phyloP scores from a whole-genome alignment of 2,888 invertebrate species.

The Dermolepida albohirtum region DNA sequence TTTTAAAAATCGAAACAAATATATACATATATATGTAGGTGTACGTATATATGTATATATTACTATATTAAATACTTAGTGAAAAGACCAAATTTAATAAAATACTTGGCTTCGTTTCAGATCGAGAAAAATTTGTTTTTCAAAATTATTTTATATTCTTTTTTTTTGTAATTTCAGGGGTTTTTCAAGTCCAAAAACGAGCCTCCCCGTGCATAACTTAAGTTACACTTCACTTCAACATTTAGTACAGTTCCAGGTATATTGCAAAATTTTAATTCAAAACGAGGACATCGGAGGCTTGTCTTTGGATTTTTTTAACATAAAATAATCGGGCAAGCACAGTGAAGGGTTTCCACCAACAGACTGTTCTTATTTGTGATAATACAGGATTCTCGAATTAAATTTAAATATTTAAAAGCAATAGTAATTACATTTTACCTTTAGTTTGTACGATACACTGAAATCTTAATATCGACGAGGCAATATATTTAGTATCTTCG shows the following conservation, averaged over 20 bases:
- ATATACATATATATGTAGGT: slow-evolving; percentile 16
- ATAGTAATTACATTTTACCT: too few relatives aligned
- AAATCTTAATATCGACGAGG: neutral
- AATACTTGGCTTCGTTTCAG: slow-evolving; percentile 19
- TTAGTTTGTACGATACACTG: too few relatives aligned
- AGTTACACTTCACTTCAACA: neutral
- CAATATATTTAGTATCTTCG: slow-evolving; percentile 8
- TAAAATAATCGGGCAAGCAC: slow-evolving; percentile 11
- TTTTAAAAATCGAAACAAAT: slow-evolving; percentile 23
- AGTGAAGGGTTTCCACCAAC: too few relatives aligned
- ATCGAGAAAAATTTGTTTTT: slow-evolving; percentile 10
- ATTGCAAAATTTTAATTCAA: neutral
- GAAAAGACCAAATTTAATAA: slow-evolving; percentile 42
- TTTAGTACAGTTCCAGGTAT: neutral
- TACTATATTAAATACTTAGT: slow-evolving; percentile 8
- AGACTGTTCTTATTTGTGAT: too few relatives aligned
- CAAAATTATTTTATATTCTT: slow-evolving; percentile 2
- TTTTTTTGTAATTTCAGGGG: slow-evolving; percentile 25
- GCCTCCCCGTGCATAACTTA: neutral
- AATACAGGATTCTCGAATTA: too few relatives aligned
- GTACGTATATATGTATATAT: slow-evolving; percentile 16
- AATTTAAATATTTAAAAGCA: neutral
- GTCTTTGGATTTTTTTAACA: slow-evolving; percentile 20
- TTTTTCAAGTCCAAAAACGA: slow-evolving; percentile 22
- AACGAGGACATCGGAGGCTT: slow-evolving; percentile 4